phyloP scores from a whole-genome alignment of 2,797 vertebrate genomes.

The Acanthornis magna region DNA sequence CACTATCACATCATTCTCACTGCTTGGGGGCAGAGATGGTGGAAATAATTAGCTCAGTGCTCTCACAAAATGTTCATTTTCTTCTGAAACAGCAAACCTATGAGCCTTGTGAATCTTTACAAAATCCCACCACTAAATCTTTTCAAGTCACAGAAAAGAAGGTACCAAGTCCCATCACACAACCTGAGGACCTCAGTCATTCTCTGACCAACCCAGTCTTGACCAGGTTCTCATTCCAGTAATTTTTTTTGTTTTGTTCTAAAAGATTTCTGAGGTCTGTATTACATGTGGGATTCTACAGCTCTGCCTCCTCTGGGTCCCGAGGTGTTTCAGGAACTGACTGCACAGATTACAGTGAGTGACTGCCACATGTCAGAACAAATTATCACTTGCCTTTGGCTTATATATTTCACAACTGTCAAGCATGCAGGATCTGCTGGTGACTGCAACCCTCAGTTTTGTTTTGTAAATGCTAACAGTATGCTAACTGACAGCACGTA shows the following conservation, averaged over 20 bases:
- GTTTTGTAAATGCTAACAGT: conserved; percentile 6
- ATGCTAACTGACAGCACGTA: not conserved
- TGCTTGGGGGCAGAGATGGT: not conserved
- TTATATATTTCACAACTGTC: not conserved
- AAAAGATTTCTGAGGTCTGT: not conserved
- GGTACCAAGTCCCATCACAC: not conserved
- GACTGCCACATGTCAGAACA: conserved; percentile 32
- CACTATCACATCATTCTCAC: not conserved
- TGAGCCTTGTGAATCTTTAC: not conserved
- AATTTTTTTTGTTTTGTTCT: not conserved
- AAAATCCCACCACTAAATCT: not conserved
- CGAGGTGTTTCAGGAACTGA: not conserved
- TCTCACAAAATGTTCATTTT: not conserved
- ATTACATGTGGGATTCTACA: not conserved
- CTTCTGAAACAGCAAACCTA: not conserved
- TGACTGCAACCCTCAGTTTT: not conserved
- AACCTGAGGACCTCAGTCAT: not conserved
- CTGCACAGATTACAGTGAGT: not conserved
- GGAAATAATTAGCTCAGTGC: not conserved
- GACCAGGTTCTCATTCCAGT: not conserved
- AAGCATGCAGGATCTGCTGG: not conserved
- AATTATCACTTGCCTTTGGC: conserved; percentile 13
- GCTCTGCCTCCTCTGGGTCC: not conserved
- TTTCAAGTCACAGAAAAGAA: not conserved
- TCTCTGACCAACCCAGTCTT: not conserved